Base-by-base conservation (phyloP, 2,888 invertebrate genomes). In the Lepidonotus clava region DNA sequence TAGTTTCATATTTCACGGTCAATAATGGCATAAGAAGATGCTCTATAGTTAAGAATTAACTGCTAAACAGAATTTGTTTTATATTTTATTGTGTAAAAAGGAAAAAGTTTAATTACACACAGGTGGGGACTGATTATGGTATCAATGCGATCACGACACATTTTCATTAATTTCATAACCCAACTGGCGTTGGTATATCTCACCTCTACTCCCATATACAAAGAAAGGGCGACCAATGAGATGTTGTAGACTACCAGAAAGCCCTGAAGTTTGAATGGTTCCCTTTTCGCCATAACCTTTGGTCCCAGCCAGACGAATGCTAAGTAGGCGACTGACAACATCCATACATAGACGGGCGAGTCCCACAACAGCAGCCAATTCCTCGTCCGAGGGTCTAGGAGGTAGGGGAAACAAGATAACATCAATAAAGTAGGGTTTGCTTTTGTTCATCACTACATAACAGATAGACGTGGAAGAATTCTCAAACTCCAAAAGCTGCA, bases 221-320 rank as follows among this genome's bases (percentile, higher is more conserved):
- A 96, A 93, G 98, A 98, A 80, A 98, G 95, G 0, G 95, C 95
- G 1, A 97, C 97, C 96, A 98, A 97, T 0, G 96, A 95, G 88
- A 98, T 94, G 94, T 98, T 98, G 93, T 98, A 98, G 1, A 96
- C 96, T 86, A 98, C 96, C 89, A 98, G 95, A 0, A 97, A 94
- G 95, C 96, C 96, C 32, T 96, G 96, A 77, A 98, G 94, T 90
- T 96, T 95, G 91, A 97, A 96, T 0, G 98, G 96, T 92, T 96
- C 95, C 88, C 97, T 95, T 89, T 96, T 95, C 93, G 95, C 96
- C 98, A 98, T 98, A 51, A 97, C 90, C 92, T 96, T 96, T 56
- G 98, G 98, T 0, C 98, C 97, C 32, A 96, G 94, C 95, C 96
- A 96, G 18, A 98, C 97, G 87, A 92, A 91, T 8, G 88, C 46